Evolutionary conservation across 1,140 invertebrate genomes (phyloP).

Genomic region (Caerostris darwini): DNA sequence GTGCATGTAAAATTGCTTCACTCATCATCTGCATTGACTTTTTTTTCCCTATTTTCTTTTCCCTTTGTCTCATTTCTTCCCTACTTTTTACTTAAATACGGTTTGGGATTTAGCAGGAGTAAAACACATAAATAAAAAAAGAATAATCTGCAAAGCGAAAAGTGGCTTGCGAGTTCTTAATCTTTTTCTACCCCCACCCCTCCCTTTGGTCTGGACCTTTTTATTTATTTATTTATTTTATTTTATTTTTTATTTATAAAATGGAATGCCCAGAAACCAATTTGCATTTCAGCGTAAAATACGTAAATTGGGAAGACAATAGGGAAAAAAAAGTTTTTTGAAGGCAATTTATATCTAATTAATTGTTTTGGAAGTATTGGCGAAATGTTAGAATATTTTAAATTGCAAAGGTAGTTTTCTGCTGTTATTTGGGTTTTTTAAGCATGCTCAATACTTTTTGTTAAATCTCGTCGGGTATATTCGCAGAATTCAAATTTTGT

Average conservation of each 20-base stretch:
- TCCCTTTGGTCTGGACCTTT: neutral
- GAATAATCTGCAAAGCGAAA: neutral
- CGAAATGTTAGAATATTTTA: neutral
- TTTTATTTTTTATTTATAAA: neutral
- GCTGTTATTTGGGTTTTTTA: neutral
- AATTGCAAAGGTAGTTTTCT: neutral
- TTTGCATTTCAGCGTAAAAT: neutral
- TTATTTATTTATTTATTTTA: neutral
- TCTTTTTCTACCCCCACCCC: neutral
- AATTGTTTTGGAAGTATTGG: neutral
- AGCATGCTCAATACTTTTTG: no score
- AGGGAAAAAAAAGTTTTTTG: neutral
- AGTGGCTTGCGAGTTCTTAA: conserved; percentile 27
- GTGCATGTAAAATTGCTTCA: conserved; percentile 32
- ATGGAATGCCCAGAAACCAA: neutral
- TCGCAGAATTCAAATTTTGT: neutral
- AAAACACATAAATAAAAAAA: neutral
- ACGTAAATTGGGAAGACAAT: neutral
- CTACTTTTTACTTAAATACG: conserved; percentile 21
- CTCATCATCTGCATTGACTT: conserved; percentile 15
- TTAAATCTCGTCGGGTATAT: neutral
- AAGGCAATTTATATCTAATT: conserved; percentile 28
- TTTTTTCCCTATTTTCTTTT: neutral
- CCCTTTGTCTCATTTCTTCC: neutral
- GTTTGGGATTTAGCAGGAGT: conserved; percentile 2